A percentile compares a stretch with the other conserved stretches of the same genome.
phyloP scores from a whole-genome alignment of 2,888 invertebrate species.

The Drosophila kokeensis region DNA sequence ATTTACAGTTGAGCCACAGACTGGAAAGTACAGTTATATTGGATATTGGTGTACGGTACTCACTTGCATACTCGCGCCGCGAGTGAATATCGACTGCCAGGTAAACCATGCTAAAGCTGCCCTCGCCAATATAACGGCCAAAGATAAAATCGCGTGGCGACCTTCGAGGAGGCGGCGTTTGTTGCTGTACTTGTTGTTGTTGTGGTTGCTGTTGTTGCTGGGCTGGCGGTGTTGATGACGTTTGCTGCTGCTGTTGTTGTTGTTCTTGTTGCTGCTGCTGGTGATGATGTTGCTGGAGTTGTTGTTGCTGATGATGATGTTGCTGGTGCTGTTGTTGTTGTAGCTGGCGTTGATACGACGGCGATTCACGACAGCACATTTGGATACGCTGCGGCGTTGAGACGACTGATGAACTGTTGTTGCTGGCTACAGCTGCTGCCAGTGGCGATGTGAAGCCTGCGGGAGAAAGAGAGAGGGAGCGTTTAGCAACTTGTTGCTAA shows the following conservation, averaged over 20 bases:
- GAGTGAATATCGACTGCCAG: slow-evolving; percentile 96
- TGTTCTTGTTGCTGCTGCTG: slow-evolving; percentile 40
- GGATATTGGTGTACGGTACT: slow-evolving; percentile 83
- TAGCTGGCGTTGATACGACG: slow-evolving; percentile 45
- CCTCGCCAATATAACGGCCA: slow-evolving; percentile 97
- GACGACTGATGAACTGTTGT: slow-evolving; percentile 67
- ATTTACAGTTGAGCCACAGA: background rate
- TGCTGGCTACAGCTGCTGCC: slow-evolving; percentile 78
- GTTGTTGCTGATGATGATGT: slow-evolving; percentile 34
- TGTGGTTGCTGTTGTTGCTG: slow-evolving; percentile 38
- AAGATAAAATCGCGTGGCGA: slow-evolving; percentile 95
- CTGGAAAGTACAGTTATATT: background rate
- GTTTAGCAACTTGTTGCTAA: slow-evolving; percentile 61
- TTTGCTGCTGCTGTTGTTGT: slow-evolving; percentile 45
- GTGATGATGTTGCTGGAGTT: slow-evolving; percentile 41
- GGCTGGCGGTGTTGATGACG: slow-evolving; percentile 42
- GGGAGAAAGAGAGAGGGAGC: background rate
- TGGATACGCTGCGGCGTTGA: slow-evolving; percentile 68
- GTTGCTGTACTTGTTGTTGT: slow-evolving; percentile 45
- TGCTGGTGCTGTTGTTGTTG: slow-evolving; percentile 52
- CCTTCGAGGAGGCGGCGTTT: slow-evolving; percentile 76
- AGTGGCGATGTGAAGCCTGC: slow-evolving; percentile 81
- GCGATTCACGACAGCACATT: slow-evolving; percentile 56
- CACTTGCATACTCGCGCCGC: slow-evolving; percentile 97
- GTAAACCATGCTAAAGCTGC: slow-evolving; percentile 98